These are phyloP conservation scores for Chironomus tentans DNA, from an alignment of 2,888 invertebrate species.

Conservation along the genomic window DNA sequence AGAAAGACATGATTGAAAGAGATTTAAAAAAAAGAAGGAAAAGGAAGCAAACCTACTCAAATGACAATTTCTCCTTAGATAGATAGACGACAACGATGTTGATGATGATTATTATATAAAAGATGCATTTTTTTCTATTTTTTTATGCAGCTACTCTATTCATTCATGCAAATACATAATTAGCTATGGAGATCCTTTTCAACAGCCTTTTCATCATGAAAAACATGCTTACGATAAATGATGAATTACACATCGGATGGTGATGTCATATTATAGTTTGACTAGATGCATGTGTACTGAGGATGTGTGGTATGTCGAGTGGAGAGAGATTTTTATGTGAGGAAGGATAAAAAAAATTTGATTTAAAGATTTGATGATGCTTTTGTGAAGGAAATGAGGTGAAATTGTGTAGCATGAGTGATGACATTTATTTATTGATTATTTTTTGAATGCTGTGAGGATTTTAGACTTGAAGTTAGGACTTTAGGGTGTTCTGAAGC, in stretches of 20 bases:
- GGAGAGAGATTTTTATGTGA: no score
- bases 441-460: no score
- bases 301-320: no score
- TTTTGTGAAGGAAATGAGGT: no score
- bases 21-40: background rate
- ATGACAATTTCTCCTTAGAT: constrained; percentile 4
- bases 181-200: constrained; percentile 14
- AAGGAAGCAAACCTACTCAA: constrained; percentile 17
- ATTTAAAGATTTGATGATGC: no score
- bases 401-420: no score
- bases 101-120: background rate
- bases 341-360: no score
- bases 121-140: background rate
- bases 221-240: background rate
- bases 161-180: constrained; percentile 19
- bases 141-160: background rate
- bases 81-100: background rate
- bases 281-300: no score
- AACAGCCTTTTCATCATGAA: background rate
- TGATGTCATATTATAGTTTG: no score
- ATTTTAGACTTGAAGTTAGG: no score
- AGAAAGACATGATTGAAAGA: background rate
- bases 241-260: background rate
- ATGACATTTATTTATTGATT: no score
- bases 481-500: no score